phyloP scores from a whole-genome alignment of 2,888 invertebrate genomes.

The Pheosia tremula region DNA sequence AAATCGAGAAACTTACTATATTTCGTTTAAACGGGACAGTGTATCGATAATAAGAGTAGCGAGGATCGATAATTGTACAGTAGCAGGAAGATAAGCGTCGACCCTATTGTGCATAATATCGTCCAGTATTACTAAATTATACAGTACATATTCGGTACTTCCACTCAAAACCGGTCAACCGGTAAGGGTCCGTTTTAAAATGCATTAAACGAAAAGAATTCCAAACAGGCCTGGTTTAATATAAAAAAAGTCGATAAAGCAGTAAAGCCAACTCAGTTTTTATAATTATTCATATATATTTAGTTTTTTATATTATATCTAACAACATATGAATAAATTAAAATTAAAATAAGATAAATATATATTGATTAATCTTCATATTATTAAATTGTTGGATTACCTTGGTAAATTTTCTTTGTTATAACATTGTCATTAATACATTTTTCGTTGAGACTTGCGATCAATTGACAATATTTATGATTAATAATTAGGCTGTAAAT shows the following conservation, averaged over 20 bases:
- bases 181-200: slow-evolving; percentile 18
- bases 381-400: no score
- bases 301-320: no score
- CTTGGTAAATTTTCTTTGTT: no score
- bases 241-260: neutral
- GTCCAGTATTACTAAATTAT: slow-evolving; percentile 76
- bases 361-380: no score
- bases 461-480: no score
- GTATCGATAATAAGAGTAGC: slow-evolving; percentile 62
- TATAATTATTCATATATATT: no score
- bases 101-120: slow-evolving; percentile 78
- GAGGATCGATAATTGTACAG: slow-evolving; percentile 72
- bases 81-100: slow-evolving; percentile 69
- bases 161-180: slow-evolving; percentile 48
- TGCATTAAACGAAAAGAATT: slow-evolving; percentile 13
- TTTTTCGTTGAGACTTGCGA: no score
- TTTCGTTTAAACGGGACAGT: slow-evolving; percentile 54
- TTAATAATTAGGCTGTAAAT: no score
- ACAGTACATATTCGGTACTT: slow-evolving; percentile 44
- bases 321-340: no score
- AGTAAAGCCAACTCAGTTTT: neutral
- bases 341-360: no score
- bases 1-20: slow-evolving; percentile 62
- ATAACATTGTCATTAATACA: no score
- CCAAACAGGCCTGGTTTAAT: neutral